A percentile compares a stretch with the other conserved stretches of the same genome.
phyloP scores from a whole-genome alignment of 1,140 invertebrate genomes.

The Apolygus lucorum region DNA sequence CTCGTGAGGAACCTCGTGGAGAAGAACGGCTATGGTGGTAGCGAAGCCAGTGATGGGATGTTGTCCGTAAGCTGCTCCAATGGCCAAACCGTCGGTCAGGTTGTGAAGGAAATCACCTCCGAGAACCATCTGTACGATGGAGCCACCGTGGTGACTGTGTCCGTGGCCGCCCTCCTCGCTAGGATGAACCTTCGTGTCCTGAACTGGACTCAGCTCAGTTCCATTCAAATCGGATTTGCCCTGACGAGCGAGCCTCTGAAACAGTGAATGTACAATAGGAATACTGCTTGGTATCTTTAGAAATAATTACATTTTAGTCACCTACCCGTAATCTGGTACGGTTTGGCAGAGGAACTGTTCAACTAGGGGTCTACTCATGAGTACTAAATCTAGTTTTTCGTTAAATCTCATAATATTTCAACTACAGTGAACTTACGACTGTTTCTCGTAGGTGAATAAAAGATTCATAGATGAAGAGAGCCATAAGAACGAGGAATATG shows the following conservation, averaged over 20 bases:
- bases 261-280: no score
- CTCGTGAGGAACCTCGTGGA: conserved; percentile 74
- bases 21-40: conserved; percentile 68
- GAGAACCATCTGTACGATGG: conserved; percentile 66
- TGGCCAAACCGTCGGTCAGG: conserved; percentile 68
- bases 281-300: no score
- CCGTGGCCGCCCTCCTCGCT: not conserved
- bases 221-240: no score
- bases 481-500: not conserved
- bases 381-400: no score
- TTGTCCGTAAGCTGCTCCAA: conserved; percentile 65
- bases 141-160: conserved; percentile 2
- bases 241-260: no score
- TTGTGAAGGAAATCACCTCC: conserved; percentile 73
- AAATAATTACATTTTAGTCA: no score
- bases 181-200: no score
- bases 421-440: not conserved
- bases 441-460: not conserved
- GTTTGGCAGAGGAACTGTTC: no score
- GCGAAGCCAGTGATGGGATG: conserved; percentile 62
- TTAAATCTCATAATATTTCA: no score
- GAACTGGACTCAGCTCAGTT: no score
- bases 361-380: no score
- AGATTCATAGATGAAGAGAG: not conserved
- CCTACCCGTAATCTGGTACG: no score